These are phyloP conservation scores for Psittacula echo DNA, from an alignment of 2,797 vertebrate species.

Conservation along the genomic window DNA sequence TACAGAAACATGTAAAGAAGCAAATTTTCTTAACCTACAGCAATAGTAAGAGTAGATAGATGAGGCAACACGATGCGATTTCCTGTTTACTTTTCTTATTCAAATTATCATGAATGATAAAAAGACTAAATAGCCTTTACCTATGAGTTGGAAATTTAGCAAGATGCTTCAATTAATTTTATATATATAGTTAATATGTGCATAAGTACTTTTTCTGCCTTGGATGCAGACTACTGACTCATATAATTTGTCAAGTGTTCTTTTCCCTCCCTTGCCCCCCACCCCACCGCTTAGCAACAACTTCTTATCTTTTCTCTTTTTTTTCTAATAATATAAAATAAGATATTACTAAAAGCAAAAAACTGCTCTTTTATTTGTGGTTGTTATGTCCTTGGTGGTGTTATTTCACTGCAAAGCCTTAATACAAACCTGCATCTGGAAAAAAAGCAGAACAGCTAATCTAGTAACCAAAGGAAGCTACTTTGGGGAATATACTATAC, in stretches of 20 bases:
- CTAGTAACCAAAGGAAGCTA: not conserved
- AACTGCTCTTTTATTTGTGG: not conserved
- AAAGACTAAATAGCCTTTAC: not conserved
- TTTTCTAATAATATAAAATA: not conserved
- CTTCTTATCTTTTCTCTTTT: not conserved
- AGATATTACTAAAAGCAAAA: not conserved
- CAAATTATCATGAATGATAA: not conserved
- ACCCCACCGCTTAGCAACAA: not conserved
- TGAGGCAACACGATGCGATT: not conserved
- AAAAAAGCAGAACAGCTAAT: not conserved
- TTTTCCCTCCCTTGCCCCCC: not conserved
- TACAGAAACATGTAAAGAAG: not conserved
- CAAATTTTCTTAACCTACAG: not conserved
- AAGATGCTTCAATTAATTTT: not conserved
- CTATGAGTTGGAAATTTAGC: not conserved
- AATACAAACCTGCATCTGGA: not conserved
- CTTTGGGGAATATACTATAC: not conserved
- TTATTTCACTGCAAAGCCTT: not conserved
- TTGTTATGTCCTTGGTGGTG: not conserved
- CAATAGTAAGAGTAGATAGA: not conserved
- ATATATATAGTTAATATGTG: not conserved
- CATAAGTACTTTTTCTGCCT: not conserved
- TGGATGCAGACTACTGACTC: not conserved
- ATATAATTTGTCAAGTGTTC: not conserved
- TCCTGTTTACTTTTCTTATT: not conserved